Base-by-base conservation (phyloP, 1,140 invertebrate species). In the Trachymyrmex cornetzi region DNA sequence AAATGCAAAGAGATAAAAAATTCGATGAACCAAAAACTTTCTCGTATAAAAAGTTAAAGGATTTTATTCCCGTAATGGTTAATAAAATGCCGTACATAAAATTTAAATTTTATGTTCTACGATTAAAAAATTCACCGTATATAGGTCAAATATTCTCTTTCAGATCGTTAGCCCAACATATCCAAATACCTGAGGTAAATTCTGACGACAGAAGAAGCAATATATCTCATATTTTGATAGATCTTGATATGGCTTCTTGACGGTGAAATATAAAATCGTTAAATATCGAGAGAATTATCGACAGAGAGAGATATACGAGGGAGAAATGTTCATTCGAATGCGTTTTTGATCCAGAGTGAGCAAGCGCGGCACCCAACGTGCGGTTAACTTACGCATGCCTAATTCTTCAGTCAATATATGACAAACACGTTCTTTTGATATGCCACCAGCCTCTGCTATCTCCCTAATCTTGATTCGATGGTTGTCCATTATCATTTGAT, bases 101-200 rank as follows among this genome's bases (percentile, higher is more conserved):
- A 66, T 67, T 19, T 30, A 69, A 38, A 80, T 69, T 57, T 57
- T 67, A 80, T 67, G 30, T 44, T 67, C 30, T 12, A 12, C 19
- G 6, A 27, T 14, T 64, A n/a, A 1, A 53, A 38, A 59, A 57
- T 24, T 30, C 27, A 12, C 27, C 44, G 14, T 9, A 71, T 81
- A 16, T 19, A 44, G 30, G 38, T 71, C 11, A 44, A 81, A 57
- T 44, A 27, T 12, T n/a, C n/a, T 19, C 3, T 19, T n/a, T 19
- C 19, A 19, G 11, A 22, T 19, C 53, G 63, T 69, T 66, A 9
- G 34, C 14, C 14, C n/a, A 14, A 50, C 19, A 9, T 24, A 6
- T 34, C 2, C 24, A 7, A 66, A 79, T 64, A 30, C 48, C 16
- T 22, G 24, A 24, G 9, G 19, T 19, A 38, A 80, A 80, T 57